Evolutionary conservation across 2,888 invertebrate species (phyloP).

Genomic region (Noctua fimbriata): DNA sequence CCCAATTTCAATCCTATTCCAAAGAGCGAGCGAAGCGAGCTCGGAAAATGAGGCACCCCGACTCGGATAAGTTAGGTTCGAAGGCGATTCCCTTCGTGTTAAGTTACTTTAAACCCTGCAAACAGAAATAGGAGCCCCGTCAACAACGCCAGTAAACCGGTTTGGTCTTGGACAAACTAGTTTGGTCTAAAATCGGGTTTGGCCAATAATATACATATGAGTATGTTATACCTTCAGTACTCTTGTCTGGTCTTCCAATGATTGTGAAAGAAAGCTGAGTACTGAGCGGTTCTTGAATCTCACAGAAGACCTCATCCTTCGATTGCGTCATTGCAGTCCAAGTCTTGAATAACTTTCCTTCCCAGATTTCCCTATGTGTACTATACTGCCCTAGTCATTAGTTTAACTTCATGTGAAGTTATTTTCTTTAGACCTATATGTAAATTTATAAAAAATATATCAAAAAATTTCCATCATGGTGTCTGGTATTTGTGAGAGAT

Average conservation of each 20-base stretch:
- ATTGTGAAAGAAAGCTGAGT: conserved; percentile 14
- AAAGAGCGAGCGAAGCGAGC: no score
- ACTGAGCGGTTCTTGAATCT: conserved; percentile 17
- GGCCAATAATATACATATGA: neutral
- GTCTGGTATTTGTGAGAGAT: neutral
- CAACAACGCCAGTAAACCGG: neutral
- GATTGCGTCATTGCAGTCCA: conserved; percentile 28
- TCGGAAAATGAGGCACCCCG: no score
- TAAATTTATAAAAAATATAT: neutral
- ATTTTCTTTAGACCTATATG: neutral
- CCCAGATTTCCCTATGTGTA: neutral
- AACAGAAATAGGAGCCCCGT: neutral
- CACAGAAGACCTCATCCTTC: conserved; percentile 32
- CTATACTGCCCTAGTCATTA: neutral
- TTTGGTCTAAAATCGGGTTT: neutral
- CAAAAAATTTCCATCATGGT: neutral
- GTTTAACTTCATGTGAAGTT: neutral
- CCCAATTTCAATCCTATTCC: no score
- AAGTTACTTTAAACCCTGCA: neutral
- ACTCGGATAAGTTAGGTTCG: no score
- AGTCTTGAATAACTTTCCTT: neutral
- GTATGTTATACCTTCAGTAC: conserved; percentile 37
- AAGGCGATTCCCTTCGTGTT: neutral
- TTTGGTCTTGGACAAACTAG: neutral
- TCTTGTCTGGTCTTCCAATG: neutral